Evolutionary conservation across 1,140 invertebrate genomes (phyloP), one percentile per base, ranked within the genome.

Genomic region (Telenomus remus): DNA sequence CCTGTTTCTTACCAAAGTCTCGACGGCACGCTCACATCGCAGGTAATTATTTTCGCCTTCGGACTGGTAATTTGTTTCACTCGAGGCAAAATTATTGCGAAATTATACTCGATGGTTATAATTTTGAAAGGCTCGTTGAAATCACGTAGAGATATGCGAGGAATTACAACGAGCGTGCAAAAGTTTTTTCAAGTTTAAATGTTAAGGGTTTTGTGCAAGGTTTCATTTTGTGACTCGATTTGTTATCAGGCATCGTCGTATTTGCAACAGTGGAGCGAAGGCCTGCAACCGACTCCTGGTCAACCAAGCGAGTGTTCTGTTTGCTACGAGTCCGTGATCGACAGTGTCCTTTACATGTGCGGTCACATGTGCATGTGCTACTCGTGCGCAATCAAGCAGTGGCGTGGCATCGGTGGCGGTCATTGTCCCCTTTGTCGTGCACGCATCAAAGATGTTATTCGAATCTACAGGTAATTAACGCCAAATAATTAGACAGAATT

Each of bases 351-450:
- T 13, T 98, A 99, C 83, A 96, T 95, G 89, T 99, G 97, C 86
- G 97, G 97, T 39, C 97, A 99, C 89, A 97, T 99, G 95, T 99
- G 97, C 82, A 97, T 98, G 96, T 99, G 97, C 85, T 98, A 96
- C 82, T 90, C 95, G n/a, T 98, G 97, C 88, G 97, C 97, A 1
- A 91, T 95, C 11, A 94, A 97, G 77, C 95, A 98, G 81, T 97
- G 96, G 94, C 90, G 94, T 42, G 94, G 94, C 13, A 95, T 95
- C 79, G 95, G 95, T 0, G 95, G 95, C 39, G 95, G 94, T 1
- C 94, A 96, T 76, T 99, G 97, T 87, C 97, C 97, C 0, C 92
- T 99, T 13, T 99, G 97, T 84, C 89, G 97, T 44, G 95, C 96
- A 4, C 90, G 92, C 12, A 98, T 99, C 72, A 92, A 93, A 79